phyloP scores from a whole-genome alignment of 2,888 invertebrate species.

The Poecilobothrus nobilitatus region DNA sequence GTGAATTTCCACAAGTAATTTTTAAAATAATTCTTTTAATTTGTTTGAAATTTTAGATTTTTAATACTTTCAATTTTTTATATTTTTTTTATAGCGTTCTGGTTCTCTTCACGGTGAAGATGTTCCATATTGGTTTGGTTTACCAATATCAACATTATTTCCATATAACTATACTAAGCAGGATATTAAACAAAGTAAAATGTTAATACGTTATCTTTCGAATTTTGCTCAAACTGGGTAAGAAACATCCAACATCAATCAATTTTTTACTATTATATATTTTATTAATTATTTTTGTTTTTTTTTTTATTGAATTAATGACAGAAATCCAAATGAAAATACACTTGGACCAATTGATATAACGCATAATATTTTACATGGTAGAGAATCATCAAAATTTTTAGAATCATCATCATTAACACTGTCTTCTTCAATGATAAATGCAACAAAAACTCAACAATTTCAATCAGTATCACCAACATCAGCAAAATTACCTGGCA shows the following conservation, averaged over 20 bases:
- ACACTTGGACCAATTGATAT: conserved; percentile 31
- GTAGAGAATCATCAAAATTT: conserved; percentile 15
- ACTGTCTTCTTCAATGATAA: conserved; percentile 12
- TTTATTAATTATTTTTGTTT: neutral
- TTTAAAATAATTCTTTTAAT: neutral
- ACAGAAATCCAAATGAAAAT: conserved; percentile 27
- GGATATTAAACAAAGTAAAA: conserved; percentile 68
- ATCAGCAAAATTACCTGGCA: neutral
- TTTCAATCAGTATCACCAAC: neutral
- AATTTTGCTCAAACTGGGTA: conserved; percentile 85
- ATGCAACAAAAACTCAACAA: neutral
- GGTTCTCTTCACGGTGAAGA: conserved; percentile 83
- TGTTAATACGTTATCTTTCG: conserved; percentile 74
- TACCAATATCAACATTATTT: conserved; percentile 60
- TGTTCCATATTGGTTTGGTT: conserved; percentile 73
- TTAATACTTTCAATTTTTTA: neutral
- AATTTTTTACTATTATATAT: neutral
- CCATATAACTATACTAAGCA: conserved; percentile 71
- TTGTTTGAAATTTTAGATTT: neutral
- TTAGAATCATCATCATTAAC: conserved; percentile 20
- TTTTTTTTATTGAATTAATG: neutral
- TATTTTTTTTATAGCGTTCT: conserved; percentile 49
- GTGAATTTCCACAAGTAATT: conserved; percentile 65
- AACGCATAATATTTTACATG: conserved; percentile 22
- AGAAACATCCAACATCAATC: conserved; percentile 26